A percentile compares a stretch with the other conserved stretches of the same genome.
These are phyloP conservation scores for Meloidogyne hapla DNA, from an alignment of 1,140 invertebrate genomes.

Conservation along the genomic window DNA sequence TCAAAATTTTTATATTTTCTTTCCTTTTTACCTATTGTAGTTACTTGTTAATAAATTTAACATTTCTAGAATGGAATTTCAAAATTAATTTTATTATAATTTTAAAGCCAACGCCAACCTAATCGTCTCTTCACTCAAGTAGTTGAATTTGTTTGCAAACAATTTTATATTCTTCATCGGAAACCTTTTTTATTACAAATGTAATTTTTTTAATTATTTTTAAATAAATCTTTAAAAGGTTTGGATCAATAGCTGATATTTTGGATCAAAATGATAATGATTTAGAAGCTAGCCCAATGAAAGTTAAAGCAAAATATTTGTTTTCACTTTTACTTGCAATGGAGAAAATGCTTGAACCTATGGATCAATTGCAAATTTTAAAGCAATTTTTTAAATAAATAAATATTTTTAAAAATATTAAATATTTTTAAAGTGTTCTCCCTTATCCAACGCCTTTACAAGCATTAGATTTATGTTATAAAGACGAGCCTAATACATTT, in stretches of 20 bases:
- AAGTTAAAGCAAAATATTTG: constrained; percentile 63
- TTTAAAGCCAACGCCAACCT: constrained; percentile 83
- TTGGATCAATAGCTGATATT: constrained; percentile 92
- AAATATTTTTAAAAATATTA: constrained; percentile 65
- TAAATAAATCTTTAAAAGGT: constrained; percentile 77
- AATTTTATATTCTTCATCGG: constrained; percentile 95
- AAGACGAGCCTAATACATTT: constrained; percentile 90
- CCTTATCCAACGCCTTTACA: constrained; percentile 91
- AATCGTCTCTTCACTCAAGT: constrained; percentile 86
- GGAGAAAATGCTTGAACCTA: constrained; percentile 58
- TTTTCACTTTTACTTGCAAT: constrained; percentile 73
- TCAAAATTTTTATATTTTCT: no score
- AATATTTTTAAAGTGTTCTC: constrained; percentile 89
- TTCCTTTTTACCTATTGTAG: no score
- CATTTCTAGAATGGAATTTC: no score
- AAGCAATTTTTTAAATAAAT: not conserved
- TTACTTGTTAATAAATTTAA: no score
- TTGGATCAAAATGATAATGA: constrained; percentile 71
- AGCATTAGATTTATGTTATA: constrained; percentile 94
- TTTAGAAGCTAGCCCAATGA: constrained; percentile 63
- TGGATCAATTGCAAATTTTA: constrained; percentile 71
- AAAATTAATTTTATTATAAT: not conserved
- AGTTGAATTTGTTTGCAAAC: constrained; percentile 94
- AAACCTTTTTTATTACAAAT: constrained; percentile 80
- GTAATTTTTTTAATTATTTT: constrained; percentile 69